Evolutionary conservation across 2,113 vertebrate genomes (phyloP).

Genomic region (Phaethornis superciliosus): DNA sequence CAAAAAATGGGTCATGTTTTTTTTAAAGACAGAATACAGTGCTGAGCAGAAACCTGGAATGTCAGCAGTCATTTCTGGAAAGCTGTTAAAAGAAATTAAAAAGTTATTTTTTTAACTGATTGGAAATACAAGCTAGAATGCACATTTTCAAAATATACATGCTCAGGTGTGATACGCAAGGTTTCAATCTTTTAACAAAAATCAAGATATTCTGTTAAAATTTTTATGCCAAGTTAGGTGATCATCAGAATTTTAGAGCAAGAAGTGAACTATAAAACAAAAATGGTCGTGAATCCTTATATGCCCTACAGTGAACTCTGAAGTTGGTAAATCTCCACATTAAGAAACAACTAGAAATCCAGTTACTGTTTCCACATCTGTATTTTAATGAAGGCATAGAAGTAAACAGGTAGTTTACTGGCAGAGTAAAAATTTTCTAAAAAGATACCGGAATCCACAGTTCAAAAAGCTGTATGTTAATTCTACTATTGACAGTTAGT

Average conservation of each 20-base stretch:
- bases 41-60: neutral
- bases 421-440: neutral
- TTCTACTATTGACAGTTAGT: neutral
- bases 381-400: neutral
- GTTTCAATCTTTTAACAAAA: neutral
- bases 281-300: neutral
- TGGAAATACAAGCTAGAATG: neutral
- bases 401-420: neutral
- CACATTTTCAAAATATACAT: rapidly evolving
- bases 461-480: neutral
- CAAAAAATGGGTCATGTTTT: neutral
- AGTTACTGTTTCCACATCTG: neutral
- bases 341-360: neutral
- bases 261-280: neutral
- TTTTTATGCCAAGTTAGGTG: neutral
- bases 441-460: neutral
- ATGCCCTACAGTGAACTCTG: neutral
- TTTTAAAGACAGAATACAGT: neutral
- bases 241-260: neutral
- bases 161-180: neutral
- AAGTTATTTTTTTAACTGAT: neutral
- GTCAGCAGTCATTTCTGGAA: neutral
- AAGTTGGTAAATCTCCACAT: neutral
- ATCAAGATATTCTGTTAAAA: neutral
- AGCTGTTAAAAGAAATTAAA: too few species aligned